phyloP scores from a whole-genome alignment of 2,797 vertebrate species.

The Spinibarbus caldwelli region DNA sequence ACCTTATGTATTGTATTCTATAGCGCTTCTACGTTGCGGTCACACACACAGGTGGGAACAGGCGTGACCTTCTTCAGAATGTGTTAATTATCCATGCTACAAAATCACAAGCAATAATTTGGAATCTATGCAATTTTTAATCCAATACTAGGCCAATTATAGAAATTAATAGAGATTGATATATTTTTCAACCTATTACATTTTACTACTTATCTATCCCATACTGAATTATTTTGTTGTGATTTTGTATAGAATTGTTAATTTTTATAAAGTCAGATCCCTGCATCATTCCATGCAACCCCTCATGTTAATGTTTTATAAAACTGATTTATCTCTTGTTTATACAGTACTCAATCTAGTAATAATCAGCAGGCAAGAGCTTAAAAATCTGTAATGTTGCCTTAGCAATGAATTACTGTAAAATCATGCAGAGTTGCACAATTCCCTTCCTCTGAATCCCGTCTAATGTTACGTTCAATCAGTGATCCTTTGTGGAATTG shows the following conservation, averaged over 20 bases:
- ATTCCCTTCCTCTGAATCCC: constrained; percentile 75
- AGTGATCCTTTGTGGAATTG: constrained; percentile 62
- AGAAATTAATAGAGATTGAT: constrained; percentile 82
- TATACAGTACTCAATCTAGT: constrained; percentile 81
- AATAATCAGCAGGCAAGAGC: constrained; percentile 84
- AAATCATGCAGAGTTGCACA: constrained; percentile 81
- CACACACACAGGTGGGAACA: constrained; percentile 71
- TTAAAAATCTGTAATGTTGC: constrained; percentile 86
- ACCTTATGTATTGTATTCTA: constrained; percentile 77
- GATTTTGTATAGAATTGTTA: constrained; percentile 93
- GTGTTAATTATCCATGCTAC: constrained; percentile 81
- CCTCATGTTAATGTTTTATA: constrained; percentile 86
- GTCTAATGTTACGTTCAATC: constrained; percentile 64
- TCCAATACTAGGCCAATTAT: constrained; percentile 86
- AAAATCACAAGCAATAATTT: constrained; percentile 93
- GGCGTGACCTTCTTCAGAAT: constrained; percentile 75
- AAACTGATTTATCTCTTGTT: constrained; percentile 87
- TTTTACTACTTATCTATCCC: constrained; percentile 91
- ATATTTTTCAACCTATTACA: constrained; percentile 91
- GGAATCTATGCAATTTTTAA: constrained; percentile 96
- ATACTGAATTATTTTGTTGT: constrained; percentile 91
- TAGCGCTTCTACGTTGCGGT: constrained; percentile 75
- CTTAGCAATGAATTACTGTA: constrained; percentile 86
- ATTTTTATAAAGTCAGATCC: constrained; percentile 91
- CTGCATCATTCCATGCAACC: constrained; percentile 88